phyloP scores from a whole-genome alignment of 2,888 invertebrate genomes.

The Spialia ferax region DNA sequence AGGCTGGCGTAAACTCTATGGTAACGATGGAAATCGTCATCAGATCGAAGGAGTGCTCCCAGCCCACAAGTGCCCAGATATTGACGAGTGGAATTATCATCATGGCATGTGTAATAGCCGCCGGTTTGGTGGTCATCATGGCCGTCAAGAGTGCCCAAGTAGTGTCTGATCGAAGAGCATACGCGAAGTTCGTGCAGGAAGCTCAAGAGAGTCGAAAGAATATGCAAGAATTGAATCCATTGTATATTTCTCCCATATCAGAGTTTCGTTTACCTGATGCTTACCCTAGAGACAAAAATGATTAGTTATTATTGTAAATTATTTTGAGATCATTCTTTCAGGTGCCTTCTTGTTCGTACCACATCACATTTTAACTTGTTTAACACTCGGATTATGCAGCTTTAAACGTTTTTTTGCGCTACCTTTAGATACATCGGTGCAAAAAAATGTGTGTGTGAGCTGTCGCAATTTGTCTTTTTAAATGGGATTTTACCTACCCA shows the following conservation, averaged over 20 bases:
- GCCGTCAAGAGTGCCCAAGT: conserved; percentile 72
- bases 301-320: conserved; percentile 51
- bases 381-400: too few relatives aligned
- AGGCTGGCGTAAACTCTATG: conserved; percentile 58
- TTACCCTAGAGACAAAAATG: conserved; percentile 74
- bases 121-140: conserved; percentile 77
- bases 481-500: too few relatives aligned
- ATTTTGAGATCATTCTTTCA: background rate
- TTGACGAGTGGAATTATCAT: conserved; percentile 70
- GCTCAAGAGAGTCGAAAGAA: conserved; percentile 71
- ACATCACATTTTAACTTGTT: too few relatives aligned
- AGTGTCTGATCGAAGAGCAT: conserved; percentile 83
- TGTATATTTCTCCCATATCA: conserved; percentile 88
- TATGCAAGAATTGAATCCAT: conserved; percentile 84
- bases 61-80: conserved; percentile 69
- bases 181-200: conserved; percentile 80
- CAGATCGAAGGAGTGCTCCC: conserved; percentile 67
- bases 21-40: conserved; percentile 70
- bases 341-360: background rate
- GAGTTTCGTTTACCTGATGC: conserved; percentile 84
- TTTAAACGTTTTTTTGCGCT: too few relatives aligned
- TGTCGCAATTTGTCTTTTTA: too few relatives aligned
- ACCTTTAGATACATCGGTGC: too few relatives aligned
- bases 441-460: too few relatives aligned
- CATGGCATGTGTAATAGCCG: conserved; percentile 74